A percentile compares a stretch with the other conserved stretches of the same genome.
Evolutionary conservation across 2,113 vertebrate genomes (phyloP).

Genomic region (Apaloderma vittatum): DNA sequence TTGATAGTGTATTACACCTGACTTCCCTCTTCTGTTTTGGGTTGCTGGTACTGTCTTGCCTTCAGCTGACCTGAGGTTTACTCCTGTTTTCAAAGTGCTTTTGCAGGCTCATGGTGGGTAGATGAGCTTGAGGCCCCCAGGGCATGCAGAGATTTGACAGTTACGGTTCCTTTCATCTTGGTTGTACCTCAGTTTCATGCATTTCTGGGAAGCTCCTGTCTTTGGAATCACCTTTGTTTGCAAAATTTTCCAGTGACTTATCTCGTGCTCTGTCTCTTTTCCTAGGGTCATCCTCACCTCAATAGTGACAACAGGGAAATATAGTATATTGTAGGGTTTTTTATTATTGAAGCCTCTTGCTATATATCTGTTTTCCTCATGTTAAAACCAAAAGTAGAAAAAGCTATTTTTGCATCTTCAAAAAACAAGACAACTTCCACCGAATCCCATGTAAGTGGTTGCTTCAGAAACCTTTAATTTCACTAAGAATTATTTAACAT

Average conservation of each 20-base stretch:
- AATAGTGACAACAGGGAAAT: background rate
- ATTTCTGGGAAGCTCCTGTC: background rate
- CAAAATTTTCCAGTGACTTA: background rate
- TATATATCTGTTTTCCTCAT: background rate
- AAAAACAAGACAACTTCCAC: background rate
- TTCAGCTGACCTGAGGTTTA: background rate
- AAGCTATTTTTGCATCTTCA: background rate
- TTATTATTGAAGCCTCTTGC: background rate
- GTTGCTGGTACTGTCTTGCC: background rate
- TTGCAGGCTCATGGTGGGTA: background rate
- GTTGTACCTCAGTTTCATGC: fast-evolving
- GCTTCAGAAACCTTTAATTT: background rate
- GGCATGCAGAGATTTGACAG: background rate
- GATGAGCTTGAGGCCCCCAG: background rate
- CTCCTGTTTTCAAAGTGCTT: background rate
- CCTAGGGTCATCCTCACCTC: background rate
- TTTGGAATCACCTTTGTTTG: background rate
- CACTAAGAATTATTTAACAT: constrained; percentile 23
- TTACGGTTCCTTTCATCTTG: background rate
- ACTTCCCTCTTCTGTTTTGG: fast-evolving
- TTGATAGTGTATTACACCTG: background rate
- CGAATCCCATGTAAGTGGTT: background rate
- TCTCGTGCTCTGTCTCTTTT: background rate
- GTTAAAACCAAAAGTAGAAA: background rate
- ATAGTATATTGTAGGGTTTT: background rate